Conservation (phyloP, 30 jellyfish, hydroid and myxozoan genomes). For the Turritopsis rubra region DNA sequence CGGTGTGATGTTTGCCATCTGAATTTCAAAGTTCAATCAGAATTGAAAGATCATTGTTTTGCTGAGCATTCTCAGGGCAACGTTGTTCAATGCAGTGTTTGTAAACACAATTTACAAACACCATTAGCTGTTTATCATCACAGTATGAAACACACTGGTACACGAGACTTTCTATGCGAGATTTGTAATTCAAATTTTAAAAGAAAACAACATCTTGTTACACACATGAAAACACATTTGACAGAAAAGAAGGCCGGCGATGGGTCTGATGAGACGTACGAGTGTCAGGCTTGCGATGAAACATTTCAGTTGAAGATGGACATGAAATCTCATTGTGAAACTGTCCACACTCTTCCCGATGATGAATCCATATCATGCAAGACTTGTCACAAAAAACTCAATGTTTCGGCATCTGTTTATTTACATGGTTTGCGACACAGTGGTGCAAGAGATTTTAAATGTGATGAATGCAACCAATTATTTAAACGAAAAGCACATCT, state of each 20-base stretch:
- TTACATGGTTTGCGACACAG: conserved; percentile 36
- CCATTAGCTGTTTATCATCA: conserved; percentile 49
- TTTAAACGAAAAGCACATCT: conserved; percentile 40
- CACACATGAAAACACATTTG: conserved; percentile 48
- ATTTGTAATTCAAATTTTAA: conserved; percentile 32
- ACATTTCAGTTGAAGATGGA: conserved; percentile 31
- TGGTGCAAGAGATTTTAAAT: conserved; percentile 34
- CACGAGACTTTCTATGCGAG: conserved; percentile 35
- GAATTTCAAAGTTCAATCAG: conserved; percentile 39
- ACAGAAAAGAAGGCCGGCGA: conserved; percentile 25
- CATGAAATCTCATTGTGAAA: conserved; percentile 29
- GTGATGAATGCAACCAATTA: conserved; percentile 24
- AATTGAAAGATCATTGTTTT: conserved; percentile 44
- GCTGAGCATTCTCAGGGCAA: conserved; percentile 44
- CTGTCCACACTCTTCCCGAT: conserved; percentile 33
- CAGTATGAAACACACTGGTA: conserved; percentile 47
- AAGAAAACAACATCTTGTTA: conserved; percentile 38
- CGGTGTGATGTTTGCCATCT: conserved; percentile 46
- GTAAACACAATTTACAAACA: conserved; percentile 43
- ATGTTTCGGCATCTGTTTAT: conserved; percentile 33
- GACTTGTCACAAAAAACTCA: conserved; percentile 28
- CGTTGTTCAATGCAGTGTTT: conserved; percentile 43
- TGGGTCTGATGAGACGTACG: conserved; percentile 26
- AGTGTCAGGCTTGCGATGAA: conserved; percentile 40
- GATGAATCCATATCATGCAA: conserved; percentile 19